phyloP scores from a whole-genome alignment of 2,888 invertebrate species.

The Cenopis cana region DNA sequence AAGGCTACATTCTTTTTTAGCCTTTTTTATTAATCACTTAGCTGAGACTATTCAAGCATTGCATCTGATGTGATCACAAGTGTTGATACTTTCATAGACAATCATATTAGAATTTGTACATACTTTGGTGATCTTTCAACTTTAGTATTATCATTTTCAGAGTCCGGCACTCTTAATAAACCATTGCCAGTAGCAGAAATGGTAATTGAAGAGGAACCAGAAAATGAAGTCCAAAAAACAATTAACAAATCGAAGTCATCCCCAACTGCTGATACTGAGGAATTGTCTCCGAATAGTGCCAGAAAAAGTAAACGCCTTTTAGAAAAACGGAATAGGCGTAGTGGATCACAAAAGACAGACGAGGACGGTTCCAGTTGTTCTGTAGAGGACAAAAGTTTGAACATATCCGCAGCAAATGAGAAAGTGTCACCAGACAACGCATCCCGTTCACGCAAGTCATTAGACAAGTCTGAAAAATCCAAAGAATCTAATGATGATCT shows the following conservation, averaged over 20 bases:
- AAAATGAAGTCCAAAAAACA: conserved; percentile 52
- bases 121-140: neutral
- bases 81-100: too few relatives aligned
- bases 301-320: conserved; percentile 54
- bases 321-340: conserved; percentile 54
- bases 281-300: conserved; percentile 46
- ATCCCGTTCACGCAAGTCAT: neutral
- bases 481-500: conserved; percentile 45
- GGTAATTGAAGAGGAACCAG: conserved; percentile 66
- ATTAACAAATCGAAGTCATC: conserved; percentile 38
- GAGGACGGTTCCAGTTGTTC: conserved; percentile 41
- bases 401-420: conserved; percentile 18
- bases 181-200: conserved; percentile 35
- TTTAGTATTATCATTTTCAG: conserved; percentile 11
- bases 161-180: conserved; percentile 12
- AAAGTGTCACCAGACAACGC: conserved; percentile 19
- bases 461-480: conserved; percentile 19
- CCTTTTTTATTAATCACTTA: too few relatives aligned
- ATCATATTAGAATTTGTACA: too few relatives aligned
- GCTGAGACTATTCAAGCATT: too few relatives aligned
- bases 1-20: neutral
- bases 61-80: too few relatives aligned
- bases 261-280: conserved; percentile 40
- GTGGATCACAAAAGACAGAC: conserved; percentile 46
- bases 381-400: conserved; percentile 21